Base-by-base conservation (phyloP, 2,797 vertebrate species). In the Onychomys arenicola region DNA sequence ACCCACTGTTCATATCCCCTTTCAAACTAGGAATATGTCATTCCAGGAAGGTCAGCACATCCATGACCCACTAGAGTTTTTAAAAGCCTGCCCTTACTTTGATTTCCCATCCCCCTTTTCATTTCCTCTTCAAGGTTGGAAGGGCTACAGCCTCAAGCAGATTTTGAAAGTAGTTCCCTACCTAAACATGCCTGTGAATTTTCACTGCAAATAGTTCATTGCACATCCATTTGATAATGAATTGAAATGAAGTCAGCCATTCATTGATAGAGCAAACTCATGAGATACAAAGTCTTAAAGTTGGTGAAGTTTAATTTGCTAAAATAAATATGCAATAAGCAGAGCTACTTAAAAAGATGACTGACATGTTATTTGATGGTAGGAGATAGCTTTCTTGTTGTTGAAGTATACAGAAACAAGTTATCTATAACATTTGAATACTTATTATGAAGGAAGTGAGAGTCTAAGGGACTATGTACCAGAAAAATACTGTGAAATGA, bases 11-110 rank as follows among this genome's bases (percentile, higher is more conserved):
- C 92, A 81, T 4, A 63, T 80, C 14, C 34, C 87, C 97, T 97
- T 97, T 86, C 75, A 57, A 89, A 91, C 83, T 97, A 96, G 93
- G 40, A 73, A 81, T 97, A 97, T 71, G 27, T 96, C 97, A 96
- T 89, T 97, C 63, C 46, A 96, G 78, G 91, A 98, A 87, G 93
- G 19, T 92, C 97, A 46, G 87, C 90, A 95, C 97, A 97, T 96
- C 85, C 52, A 71, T 87, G 96, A 1, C 40, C 52, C 61, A 46
- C 93, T 91, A 69, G 94, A 97, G 85, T 97, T 59, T 95, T 94
- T 96, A 65, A 94, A 97, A 97, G 69, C 52, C 3, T 0, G 1
- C 57, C 59, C 85, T 93, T 21, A 4, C 43, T 32, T 6, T 95
- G 10, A 4, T 29, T 88, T 82, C 13, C 0, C 0, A 23, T 43